phyloP scores from a whole-genome alignment of 2,113 vertebrate species.

The Morone chrysops region DNA sequence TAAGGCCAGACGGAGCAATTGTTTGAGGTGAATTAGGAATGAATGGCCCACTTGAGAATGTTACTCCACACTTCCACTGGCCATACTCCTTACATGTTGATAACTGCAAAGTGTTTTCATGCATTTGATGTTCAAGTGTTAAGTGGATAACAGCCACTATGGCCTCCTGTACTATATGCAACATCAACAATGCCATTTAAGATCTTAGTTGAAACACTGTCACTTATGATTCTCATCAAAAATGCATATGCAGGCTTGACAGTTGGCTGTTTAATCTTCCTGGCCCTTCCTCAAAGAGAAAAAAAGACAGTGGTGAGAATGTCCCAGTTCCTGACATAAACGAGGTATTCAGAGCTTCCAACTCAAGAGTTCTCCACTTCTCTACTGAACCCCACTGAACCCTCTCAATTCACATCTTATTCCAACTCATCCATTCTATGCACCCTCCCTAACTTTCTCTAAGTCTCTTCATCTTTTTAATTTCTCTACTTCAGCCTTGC shows the following conservation, averaged over 20 bases:
- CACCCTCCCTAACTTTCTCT: not conserved
- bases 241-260: not conserved
- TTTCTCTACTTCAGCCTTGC: not conserved
- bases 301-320: slow-evolving; percentile 28
- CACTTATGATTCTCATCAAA: slow-evolving; percentile 16
- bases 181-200: not conserved
- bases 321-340: slow-evolving; percentile 28
- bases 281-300: slow-evolving; percentile 5
- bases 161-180: not conserved
- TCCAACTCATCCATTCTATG: not conserved
- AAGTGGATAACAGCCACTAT: not conserved
- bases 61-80: slow-evolving; percentile 38
- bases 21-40: slow-evolving; percentile 58
- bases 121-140: slow-evolving; percentile 1
- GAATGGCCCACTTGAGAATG: slow-evolving; percentile 64
- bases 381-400: slow-evolving; percentile 13
- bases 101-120: slow-evolving; percentile 24
- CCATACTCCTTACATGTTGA: slow-evolving; percentile 27
- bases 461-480: not conserved
- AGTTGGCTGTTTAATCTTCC: slow-evolving; percentile 14
- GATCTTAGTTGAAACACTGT: not conserved
- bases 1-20: slow-evolving; percentile 62
- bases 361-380: slow-evolving; percentile 48
- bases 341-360: slow-evolving; percentile 32
- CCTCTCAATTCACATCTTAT: slow-evolving; percentile 16